A percentile compares a stretch with the other conserved stretches of the same genome.
Conservation (phyloP, 2,888 invertebrate genomes). For the Malacosoma neustria region DNA sequence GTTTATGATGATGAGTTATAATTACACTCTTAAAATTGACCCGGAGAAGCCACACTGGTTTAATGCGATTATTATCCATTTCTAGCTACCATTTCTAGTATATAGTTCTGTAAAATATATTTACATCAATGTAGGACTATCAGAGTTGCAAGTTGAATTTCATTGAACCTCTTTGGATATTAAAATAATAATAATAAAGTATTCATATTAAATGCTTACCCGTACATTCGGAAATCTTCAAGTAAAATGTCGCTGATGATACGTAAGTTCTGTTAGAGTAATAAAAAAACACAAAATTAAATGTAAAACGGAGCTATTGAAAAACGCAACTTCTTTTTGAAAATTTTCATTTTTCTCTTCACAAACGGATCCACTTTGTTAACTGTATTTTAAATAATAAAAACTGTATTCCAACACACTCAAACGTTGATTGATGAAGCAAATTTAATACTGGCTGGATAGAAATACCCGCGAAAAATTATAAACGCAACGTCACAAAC, state of each 20-base stretch:
- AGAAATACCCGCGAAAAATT: conserved; percentile 43
- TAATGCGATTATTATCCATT: no score
- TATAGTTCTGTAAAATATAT: no score
- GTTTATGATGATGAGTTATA: no score
- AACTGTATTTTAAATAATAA: conserved; percentile 19
- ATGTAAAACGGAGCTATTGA: conserved; percentile 44
- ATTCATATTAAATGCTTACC: not conserved
- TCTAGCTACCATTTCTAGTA: no score
- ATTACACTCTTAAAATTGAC: no score
- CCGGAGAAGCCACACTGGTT: no score
- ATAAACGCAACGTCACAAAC: conserved; percentile 42
- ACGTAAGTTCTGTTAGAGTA: conserved; percentile 20
- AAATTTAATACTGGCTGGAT: not conserved
- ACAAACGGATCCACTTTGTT: conserved; percentile 59
- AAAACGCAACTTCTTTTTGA: conserved; percentile 66
- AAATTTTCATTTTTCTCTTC: conserved; percentile 68
- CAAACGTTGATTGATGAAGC: not conserved
- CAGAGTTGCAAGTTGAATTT: no score
- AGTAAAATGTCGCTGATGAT: conserved; percentile 18
- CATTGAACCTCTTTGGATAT: no score
- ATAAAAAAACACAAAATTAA: conserved; percentile 16
- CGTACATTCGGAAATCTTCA: not conserved
- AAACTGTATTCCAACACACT: not conserved
- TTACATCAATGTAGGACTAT: no score
- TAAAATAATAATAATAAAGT: no score